Base-by-base conservation (phyloP, 2,113 vertebrate species). In the Pteruthius melanotis region DNA sequence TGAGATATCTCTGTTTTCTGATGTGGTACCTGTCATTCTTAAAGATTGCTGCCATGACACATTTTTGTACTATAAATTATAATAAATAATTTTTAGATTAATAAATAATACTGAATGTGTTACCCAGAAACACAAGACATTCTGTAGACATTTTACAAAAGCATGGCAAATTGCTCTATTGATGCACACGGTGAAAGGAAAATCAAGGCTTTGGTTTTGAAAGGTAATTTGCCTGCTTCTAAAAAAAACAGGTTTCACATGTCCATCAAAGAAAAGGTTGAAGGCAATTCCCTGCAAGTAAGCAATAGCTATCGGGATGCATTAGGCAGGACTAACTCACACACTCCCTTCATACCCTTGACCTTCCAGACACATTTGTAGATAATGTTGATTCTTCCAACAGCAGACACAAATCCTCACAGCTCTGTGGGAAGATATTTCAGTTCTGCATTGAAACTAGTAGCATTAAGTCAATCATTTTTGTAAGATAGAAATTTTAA, bases 351-450 rank as follows among this genome's bases (percentile, higher is more conserved):
- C 27, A 9, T 70, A 88, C 33, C 27, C 61, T 77, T 76, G 75
- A 85, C 87, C 52, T 94, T 91, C 47, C 33, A 89, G 78, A 93
- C 76, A 92, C 52, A 52, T 94, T 87, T 93, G 82, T 61, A 93
- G 87, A 69, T 88, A 86, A 81, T 2, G 17, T 83, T 88, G 56
- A 70, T 77, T 75, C n/a, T 66, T 90, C 76, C 77, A 76, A 85
- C 68, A 95, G 71, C 71, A 83, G 37, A 83, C 71, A 83, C 79
- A 93, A 91, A 93, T 95, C 85, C 79, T 80, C 33, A 42, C 59
- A 68, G 45, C 64, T 83, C 47, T 71, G 44, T 74, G 31, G 30
- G 39, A 77, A 83, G 78, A 77, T 74, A 88, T 74, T 86, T 91
- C 57, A 83, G 21, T 49, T 88, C 64, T 66, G 30, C 64, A 37